Percentiles rank a stretch among this genome's conserved stretches.
phyloP scores from a whole-genome alignment of 2,797 vertebrate species.

The Pseudomugil gertrudae region DNA sequence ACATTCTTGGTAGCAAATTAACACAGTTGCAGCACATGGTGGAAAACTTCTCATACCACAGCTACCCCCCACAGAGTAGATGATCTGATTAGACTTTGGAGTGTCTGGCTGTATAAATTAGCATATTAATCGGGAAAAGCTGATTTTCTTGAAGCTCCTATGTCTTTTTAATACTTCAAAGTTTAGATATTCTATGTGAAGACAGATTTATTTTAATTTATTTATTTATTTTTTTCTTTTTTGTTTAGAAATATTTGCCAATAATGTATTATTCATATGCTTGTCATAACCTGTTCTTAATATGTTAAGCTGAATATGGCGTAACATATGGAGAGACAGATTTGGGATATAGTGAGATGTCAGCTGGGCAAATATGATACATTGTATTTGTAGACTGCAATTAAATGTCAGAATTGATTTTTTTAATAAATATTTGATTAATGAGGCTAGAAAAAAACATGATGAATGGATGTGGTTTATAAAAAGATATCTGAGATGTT shows the following conservation, averaged over 20 bases:
- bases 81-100: conserved; percentile 76
- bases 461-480: neutral
- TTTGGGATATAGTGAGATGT: conserved; percentile 3
- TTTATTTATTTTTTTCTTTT: neutral
- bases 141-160: conserved; percentile 54
- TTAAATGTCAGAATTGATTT: conserved; percentile 2
- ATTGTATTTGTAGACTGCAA: conserved; percentile 4
- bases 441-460: neutral
- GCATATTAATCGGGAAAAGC: conserved; percentile 66
- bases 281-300: neutral
- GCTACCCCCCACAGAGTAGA: conserved; percentile 66
- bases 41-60: conserved; percentile 54
- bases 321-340: neutral
- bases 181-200: conserved; percentile 23
- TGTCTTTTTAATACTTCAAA: conserved; percentile 29
- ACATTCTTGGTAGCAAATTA: conserved; percentile 32
- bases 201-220: neutral
- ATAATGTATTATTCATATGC: conserved; percentile 21
- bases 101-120: conserved; percentile 71
- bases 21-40: conserved; percentile 49
- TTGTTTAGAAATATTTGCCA: conserved; percentile 11
- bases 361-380: neutral
- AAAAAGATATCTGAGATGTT: neutral
- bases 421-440: neutral
- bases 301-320: neutral